A percentile compares a stretch with the other conserved stretches of the same genome.
These are phyloP conservation scores for Campoletis sonorensis DNA, from an alignment of 1,140 invertebrate genomes.

Conservation along the genomic window DNA sequence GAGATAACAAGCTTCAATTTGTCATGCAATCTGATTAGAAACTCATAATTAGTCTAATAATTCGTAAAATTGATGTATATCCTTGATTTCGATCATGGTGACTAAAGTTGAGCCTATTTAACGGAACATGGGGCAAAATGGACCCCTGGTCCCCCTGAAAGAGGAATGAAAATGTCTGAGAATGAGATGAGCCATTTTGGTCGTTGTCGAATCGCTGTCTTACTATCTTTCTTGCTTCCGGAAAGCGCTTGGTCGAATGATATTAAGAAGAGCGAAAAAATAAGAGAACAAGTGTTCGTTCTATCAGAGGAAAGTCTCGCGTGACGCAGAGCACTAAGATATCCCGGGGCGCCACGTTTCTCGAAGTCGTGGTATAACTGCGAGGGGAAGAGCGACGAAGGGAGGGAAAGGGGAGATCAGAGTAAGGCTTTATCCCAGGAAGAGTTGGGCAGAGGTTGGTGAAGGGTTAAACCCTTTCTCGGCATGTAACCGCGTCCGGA, in stretches of 20 bases:
- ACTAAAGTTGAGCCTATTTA: too few relatives aligned
- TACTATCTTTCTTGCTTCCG: background rate
- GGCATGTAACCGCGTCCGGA: constrained; percentile 8
- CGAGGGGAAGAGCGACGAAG: background rate
- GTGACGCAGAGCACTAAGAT: constrained; percentile 33
- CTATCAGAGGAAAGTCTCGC: constrained; percentile 3
- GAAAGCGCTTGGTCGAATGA: background rate
- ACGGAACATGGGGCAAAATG: too few relatives aligned
- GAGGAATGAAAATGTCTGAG: background rate
- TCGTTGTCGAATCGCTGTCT: background rate
- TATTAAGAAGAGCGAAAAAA: background rate
- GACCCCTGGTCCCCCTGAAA: too few relatives aligned
- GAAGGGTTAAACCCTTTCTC: background rate
- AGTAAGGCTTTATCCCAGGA: constrained; percentile 23
- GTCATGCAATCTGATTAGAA: too few relatives aligned
- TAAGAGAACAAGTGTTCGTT: background rate
- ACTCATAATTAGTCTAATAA: too few relatives aligned
- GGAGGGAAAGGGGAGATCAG: too few relatives aligned
- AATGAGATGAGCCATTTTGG: background rate
- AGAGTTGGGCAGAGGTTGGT: background rate
- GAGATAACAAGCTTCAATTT: too few relatives aligned
- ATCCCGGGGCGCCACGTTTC: constrained; percentile 21
- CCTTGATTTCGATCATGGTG: too few relatives aligned
- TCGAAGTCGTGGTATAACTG: background rate
- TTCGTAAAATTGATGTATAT: too few relatives aligned